phyloP scores from a whole-genome alignment of 2,888 invertebrate genomes.

The Spisula solida region DNA sequence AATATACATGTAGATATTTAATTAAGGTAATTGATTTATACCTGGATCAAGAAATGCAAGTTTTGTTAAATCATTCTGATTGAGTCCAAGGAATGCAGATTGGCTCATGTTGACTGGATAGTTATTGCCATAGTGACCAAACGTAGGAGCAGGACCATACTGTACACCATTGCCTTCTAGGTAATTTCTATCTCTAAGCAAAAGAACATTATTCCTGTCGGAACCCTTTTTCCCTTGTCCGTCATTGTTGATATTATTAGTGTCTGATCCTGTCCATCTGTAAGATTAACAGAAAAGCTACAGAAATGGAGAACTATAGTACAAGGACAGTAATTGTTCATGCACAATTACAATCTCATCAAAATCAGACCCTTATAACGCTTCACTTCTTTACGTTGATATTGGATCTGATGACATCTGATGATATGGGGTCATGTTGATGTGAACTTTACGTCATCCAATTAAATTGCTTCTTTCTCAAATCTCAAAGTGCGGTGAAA shows the following conservation, averaged over 20 bases:
- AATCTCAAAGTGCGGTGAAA: no score
- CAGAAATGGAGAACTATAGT: background rate
- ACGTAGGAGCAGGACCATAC: conserved; percentile 74
- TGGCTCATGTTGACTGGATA: conserved; percentile 82
- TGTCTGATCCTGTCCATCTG: conserved; percentile 88
- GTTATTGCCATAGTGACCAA: conserved; percentile 86
- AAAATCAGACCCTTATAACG: no score
- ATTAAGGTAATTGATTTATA: conserved; percentile 55
- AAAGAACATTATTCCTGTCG: conserved; percentile 86
- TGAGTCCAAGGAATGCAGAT: conserved; percentile 82
- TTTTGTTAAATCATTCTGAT: conserved; percentile 74
- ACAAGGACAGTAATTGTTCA: no score
- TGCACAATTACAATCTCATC: no score
- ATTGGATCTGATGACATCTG: no score
- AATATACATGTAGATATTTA: no score
- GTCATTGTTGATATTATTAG: conserved; percentile 86
- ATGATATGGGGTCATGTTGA: no score
- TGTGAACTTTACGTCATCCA: no score
- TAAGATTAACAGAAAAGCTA: conserved; percentile 17
- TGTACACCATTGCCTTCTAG: conserved; percentile 79
- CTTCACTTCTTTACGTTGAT: no score
- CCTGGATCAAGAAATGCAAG: conserved; percentile 84
- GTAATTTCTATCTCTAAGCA: conserved; percentile 79
- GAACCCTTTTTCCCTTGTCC: conserved; percentile 86
- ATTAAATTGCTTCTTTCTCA: no score